Percentiles rank a stretch among this genome's conserved stretches.
Conservation (phyloP, 2,113 vertebrate species). For the Oncorhynchus kisutch region DNA sequence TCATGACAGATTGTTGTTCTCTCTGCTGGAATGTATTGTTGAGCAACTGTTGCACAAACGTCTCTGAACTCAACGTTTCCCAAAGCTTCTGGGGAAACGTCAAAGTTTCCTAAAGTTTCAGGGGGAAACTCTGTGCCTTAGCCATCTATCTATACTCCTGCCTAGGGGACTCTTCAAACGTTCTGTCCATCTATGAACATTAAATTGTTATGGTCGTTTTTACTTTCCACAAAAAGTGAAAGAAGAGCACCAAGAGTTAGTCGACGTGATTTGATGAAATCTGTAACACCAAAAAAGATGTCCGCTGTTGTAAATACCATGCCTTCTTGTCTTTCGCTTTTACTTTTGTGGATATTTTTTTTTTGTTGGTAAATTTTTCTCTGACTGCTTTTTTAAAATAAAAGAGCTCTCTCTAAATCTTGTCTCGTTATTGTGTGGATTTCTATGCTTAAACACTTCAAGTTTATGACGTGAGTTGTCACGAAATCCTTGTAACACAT, state of each 20-base stretch:
- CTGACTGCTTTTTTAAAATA: constrained; percentile 94
- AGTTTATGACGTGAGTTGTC: neutral
- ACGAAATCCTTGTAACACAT: neutral
- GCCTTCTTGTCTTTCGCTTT: constrained; percentile 81
- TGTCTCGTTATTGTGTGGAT: neutral
- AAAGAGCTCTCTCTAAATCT: constrained; percentile 45
- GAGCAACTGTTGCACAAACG: constrained; percentile 86
- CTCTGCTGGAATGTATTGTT: constrained; percentile 88
- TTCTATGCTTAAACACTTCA: neutral
- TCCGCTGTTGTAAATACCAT: constrained; percentile 83
- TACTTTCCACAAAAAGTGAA: constrained; percentile 43
- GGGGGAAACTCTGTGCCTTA: constrained; percentile 91
- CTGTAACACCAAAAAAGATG: constrained; percentile 88
- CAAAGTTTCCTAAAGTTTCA: constrained; percentile 44
- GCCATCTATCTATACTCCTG: constrained; percentile 73
- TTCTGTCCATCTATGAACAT: constrained; percentile 75
- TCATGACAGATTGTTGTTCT: constrained; percentile 82
- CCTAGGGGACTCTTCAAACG: constrained; percentile 71
- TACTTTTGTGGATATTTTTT: constrained; percentile 65
- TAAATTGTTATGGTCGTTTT: constrained; percentile 61
- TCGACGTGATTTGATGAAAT: constrained; percentile 78
- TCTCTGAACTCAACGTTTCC: constrained; percentile 74
- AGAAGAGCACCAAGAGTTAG: constrained; percentile 67
- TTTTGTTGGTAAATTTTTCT: constrained; percentile 77
- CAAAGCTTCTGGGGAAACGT: constrained; percentile 57